phyloP scores from a whole-genome alignment of 2,113 vertebrate species.

The Hippoglossus stenolepis region DNA sequence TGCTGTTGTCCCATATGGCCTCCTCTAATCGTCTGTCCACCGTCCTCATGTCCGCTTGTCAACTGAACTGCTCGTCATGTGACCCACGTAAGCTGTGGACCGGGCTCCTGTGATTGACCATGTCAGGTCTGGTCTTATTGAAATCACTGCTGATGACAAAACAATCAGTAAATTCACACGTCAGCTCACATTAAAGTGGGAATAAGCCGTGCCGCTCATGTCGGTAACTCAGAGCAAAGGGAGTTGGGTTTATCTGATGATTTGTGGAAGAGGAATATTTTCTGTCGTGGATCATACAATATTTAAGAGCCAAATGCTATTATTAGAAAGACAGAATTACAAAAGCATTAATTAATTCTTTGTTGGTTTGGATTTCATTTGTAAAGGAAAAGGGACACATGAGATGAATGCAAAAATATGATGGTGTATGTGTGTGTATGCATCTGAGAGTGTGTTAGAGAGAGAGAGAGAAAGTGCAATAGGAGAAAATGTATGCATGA shows the following conservation, averaged over 20 bases:
- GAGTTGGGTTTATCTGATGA: slow-evolving; percentile 4
- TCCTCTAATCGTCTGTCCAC: slow-evolving; percentile 44
- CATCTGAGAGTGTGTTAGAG: slow-evolving; percentile 5
- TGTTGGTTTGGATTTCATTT: slow-evolving; percentile 22
- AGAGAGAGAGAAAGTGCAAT: slow-evolving; percentile 1
- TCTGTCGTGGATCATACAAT: neutral
- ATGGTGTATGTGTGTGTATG: slow-evolving; percentile 20
- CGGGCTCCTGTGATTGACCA: slow-evolving; percentile 36
- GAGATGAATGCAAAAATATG: slow-evolving; percentile 1
- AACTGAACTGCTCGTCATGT: slow-evolving; percentile 46
- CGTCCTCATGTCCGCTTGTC: slow-evolving; percentile 36
- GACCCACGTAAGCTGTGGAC: slow-evolving; percentile 21
- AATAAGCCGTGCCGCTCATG: neutral
- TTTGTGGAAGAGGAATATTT: neutral
- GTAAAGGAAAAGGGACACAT: slow-evolving; percentile 13
- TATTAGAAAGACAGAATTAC: slow-evolving; percentile 19
- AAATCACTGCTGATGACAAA: slow-evolving; percentile 33
- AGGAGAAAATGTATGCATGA: slow-evolving; percentile 35
- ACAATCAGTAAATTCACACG: slow-evolving; percentile 6
- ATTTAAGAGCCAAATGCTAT: slow-evolving; percentile 2
- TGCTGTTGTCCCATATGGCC: slow-evolving; percentile 71
- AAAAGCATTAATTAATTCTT: slow-evolving; percentile 10
- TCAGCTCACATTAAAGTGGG: slow-evolving; percentile 2
- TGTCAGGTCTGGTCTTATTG: slow-evolving; percentile 24
- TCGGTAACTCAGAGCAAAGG: neutral